These are phyloP conservation scores for Ia io DNA, from an alignment of 2,113 vertebrate species.

Conservation along the genomic window DNA sequence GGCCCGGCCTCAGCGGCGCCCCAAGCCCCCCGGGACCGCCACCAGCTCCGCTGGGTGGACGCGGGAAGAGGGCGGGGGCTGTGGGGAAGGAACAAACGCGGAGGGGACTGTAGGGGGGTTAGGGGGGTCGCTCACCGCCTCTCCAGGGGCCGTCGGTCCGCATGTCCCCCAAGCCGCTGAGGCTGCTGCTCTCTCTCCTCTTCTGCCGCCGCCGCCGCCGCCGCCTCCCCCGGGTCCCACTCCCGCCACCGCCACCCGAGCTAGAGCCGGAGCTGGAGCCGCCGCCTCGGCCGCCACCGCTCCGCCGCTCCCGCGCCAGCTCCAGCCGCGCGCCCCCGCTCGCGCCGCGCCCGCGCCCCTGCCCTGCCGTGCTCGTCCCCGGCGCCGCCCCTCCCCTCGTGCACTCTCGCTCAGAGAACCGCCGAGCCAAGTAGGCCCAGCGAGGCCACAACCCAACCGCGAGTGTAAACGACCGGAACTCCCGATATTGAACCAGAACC, in stretches of 20 bases:
- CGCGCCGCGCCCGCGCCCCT: slow-evolving; percentile 42
- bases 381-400: slow-evolving; percentile 74
- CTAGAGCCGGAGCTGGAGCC: slow-evolving; percentile 4
- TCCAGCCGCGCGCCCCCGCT: slow-evolving; percentile 63
- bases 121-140: slow-evolving; percentile 68
- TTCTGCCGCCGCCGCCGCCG: not conserved
- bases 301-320: slow-evolving; percentile 70
- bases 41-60: not conserved
- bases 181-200: slow-evolving; percentile 38
- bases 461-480: not conserved
- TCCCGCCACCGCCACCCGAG: slow-evolving; percentile 48
- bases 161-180: slow-evolving; percentile 68
- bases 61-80: not conserved
- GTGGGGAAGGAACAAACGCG: not conserved
- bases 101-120: not conserved
- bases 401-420: slow-evolving; percentile 55
- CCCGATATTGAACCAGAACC: not conserved
- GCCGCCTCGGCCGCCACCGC: not conserved
- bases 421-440: slow-evolving; percentile 46
- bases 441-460: slow-evolving; percentile 2
- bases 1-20: slow-evolving; percentile 82
- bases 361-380: slow-evolving; percentile 67
- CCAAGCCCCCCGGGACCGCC: slow-evolving; percentile 15
- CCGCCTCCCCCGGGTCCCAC: not conserved
- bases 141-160: slow-evolving; percentile 70